Conservation (phyloP, 2,797 vertebrate species). For the Sebastes alutus region DNA sequence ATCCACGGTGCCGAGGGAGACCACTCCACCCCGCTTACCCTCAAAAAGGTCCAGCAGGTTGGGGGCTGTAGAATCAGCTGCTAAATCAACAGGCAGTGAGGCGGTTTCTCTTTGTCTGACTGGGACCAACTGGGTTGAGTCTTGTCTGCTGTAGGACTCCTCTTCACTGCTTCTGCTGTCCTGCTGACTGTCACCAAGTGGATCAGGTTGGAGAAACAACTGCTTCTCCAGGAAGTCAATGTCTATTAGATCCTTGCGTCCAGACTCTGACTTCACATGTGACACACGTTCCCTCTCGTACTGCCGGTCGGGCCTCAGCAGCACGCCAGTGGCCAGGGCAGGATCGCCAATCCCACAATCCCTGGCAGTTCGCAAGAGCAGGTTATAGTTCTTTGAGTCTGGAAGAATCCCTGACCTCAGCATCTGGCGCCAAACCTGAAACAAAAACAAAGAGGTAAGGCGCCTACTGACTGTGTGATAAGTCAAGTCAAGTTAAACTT, state of each 20-base stretch:
- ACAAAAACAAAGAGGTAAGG: not conserved
- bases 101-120: constrained; percentile 1
- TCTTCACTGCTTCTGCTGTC: not conserved
- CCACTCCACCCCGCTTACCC: constrained; percentile 46
- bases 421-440: constrained; percentile 96
- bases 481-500: no score
- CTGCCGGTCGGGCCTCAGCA: constrained; percentile 70
- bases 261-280: not conserved
- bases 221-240: constrained; percentile 86
- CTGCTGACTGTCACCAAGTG: not conserved
- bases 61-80: constrained; percentile 46
- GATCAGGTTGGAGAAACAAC: constrained; percentile 74
- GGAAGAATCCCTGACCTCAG: constrained; percentile 84
- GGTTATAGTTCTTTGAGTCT: constrained; percentile 84
- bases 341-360: constrained; percentile 91
- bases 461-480: not conserved
- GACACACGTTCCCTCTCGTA: constrained; percentile 7
- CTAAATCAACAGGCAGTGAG: not conserved
- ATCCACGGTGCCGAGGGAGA: constrained; percentile 83
- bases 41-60: constrained; percentile 87
- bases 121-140: constrained; percentile 38
- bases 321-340: constrained; percentile 75
- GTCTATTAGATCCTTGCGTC: constrained; percentile 48
- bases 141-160: not conserved
- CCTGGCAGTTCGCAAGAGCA: constrained; percentile 88